Conservation (phyloP, 2,113 vertebrate species). For the Lepus europaeus region DNA sequence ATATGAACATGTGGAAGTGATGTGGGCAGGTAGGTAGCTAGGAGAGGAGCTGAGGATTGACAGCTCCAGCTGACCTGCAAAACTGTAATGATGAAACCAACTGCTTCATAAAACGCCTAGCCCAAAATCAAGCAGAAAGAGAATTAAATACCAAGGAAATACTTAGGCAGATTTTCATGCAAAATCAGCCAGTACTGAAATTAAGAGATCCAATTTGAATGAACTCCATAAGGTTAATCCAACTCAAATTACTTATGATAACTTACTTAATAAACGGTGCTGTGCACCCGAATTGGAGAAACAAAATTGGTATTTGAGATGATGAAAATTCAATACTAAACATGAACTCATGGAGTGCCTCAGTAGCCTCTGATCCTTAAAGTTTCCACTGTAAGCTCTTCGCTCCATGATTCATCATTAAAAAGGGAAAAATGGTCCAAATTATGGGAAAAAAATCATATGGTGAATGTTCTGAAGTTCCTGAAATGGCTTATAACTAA, state of each 20-base stretch:
- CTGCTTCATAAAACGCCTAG: background rate
- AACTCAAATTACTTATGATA: background rate
- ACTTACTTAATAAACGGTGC: background rate
- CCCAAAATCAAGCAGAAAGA: background rate
- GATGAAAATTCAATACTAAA: background rate
- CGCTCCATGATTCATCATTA: background rate
- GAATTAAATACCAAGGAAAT: background rate
- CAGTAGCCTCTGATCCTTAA: background rate
- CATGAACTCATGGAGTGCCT: background rate
- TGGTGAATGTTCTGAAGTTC: background rate
- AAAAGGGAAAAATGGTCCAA: background rate
- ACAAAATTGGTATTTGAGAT: background rate
- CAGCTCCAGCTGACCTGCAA: background rate
- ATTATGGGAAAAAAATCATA: background rate
- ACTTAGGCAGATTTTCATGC: background rate
- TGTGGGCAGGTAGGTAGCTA: no score
- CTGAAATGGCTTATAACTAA: background rate
- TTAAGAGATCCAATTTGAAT: background rate
- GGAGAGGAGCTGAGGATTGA: background rate
- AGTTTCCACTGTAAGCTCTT: background rate
- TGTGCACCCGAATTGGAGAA: background rate
- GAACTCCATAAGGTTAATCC: background rate
- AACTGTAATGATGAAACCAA: background rate
- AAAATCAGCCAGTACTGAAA: background rate
- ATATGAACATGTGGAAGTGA: background rate